Percentiles rank a stretch among this genome's conserved stretches.
Evolutionary conservation across 2,113 vertebrate genomes (phyloP).

Genomic region (Corythornis cristatus): DNA sequence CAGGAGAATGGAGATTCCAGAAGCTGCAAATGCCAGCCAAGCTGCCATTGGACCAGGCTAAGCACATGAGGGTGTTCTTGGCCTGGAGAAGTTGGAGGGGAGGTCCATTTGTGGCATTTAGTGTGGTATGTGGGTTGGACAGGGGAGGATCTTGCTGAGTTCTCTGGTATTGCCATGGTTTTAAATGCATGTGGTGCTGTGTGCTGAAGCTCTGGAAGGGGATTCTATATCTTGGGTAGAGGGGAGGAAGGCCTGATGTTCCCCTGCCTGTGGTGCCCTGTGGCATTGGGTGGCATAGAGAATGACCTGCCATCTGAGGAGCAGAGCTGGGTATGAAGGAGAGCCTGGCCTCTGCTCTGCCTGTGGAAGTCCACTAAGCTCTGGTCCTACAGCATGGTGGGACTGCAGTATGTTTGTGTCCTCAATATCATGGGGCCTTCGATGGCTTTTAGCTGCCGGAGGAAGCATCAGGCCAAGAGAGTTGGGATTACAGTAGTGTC

Average conservation of each 20-base stretch:
- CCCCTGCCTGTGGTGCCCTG: not conserved
- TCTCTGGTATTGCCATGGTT: not conserved
- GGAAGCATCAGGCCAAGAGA: not conserved
- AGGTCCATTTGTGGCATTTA: not conserved
- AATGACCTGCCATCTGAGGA: not conserved
- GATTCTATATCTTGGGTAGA: not conserved
- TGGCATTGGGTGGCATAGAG: not conserved
- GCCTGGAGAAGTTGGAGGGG: not conserved
- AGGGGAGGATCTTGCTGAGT: not conserved
- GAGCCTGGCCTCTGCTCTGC: not conserved
- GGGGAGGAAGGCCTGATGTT: not conserved
- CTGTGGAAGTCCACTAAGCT: not conserved
- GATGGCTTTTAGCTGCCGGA: not conserved
- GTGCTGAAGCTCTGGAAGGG: not conserved
- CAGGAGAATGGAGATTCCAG: not conserved
- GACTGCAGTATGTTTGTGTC: not conserved
- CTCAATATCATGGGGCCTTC: fast-evolving
- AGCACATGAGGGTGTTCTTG: not conserved
- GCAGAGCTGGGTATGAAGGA: not conserved
- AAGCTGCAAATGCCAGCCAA: not conserved
- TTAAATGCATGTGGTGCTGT: fast-evolving
- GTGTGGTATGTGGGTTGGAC: not conserved
- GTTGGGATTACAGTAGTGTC: not conserved
- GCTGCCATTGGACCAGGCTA: not conserved
- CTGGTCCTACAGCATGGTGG: not conserved